A percentile compares a stretch with the other conserved stretches of the same genome.
Conservation (phyloP, 2,113 vertebrate species). For the Xiphias gladius region DNA sequence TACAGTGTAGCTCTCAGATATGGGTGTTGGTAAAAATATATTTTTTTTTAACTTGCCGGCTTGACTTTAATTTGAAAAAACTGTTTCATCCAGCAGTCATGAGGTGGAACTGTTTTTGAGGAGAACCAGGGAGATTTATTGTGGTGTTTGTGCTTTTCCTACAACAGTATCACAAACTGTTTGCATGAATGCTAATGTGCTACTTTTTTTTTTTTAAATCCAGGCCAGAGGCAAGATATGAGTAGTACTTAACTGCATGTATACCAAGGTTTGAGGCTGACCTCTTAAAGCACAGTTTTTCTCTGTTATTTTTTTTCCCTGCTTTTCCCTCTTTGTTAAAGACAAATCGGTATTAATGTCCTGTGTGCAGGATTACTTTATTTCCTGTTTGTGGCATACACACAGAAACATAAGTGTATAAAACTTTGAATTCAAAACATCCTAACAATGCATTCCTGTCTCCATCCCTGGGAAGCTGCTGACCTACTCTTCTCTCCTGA, state of each 20-base stretch:
- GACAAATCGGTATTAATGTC: neutral
- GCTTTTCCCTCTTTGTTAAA: neutral
- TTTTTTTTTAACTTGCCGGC: no score
- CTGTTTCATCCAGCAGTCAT: no score
- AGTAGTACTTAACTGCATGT: neutral
- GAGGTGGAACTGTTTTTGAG: no score
- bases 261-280: neutral
- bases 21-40: no score
- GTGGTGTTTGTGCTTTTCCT: neutral
- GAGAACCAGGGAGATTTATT: neutral
- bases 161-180: neutral
- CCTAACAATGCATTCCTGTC: neutral
- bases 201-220: no score
- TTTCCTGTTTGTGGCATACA: constrained; percentile 1
- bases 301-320: neutral
- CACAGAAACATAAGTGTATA: neutral
- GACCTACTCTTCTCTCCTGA: neutral
- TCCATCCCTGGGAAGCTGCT: neutral
- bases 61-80: no score
- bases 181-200: neutral
- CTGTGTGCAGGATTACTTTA: neutral
- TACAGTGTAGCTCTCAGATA: neutral
- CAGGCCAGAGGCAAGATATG: no score
- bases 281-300: no score
- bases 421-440: neutral